Base-by-base conservation (phyloP, 2,113 vertebrate genomes). In the Ammodytes marinus region DNA sequence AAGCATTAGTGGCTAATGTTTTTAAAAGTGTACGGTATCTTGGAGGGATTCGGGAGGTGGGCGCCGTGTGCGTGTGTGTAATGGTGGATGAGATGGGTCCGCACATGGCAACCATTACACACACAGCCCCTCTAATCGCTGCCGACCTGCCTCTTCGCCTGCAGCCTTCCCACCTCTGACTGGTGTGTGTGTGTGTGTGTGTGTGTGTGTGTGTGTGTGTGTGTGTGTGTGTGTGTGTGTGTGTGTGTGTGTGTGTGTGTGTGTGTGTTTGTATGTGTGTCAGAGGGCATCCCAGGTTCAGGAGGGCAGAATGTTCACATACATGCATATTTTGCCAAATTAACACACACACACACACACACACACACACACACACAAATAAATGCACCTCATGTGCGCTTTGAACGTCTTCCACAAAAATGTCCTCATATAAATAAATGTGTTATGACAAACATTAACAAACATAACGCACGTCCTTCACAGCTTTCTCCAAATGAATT, bases 71-170 rank as follows among this genome's bases (percentile, higher is more conserved):
- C 90, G 88, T 88, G 92, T 89, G 93, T 93, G 90, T 93, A 94
- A 95, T 85, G 90, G 90, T 87, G 92, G 89, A 90, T 94, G 89
- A 91, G 91, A 92, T 91, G 87, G 85, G 78, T 67, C 88, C 54
- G 88, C 95, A 96, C 94, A 95, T 96, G 95, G 95, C 95, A 95
- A 94, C 95, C 91, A 96, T 96, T 96, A 96, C 89, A 86, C 88
- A 87, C 86, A 93, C 87, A 94, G 93, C 90, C 93, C 90, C 92
- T 94, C 91, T 96, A 96, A 96, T 95, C 91, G 94, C 88, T 93
- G 90, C 93, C 89, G 93, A 93, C 90, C 94, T 94, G 92, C 93
- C 93, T 92, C 85, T 88, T 88, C 43, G 95, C 93, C 93, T 93
- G 92, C 88, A 94, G 94, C 91, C 89, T 94, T 92, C 93, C 93